A percentile compares a stretch with the other conserved stretches of the same genome.
These are phyloP conservation scores for Stenichneumon culpator DNA, from an alignment of 2,888 invertebrate genomes.

Conservation along the genomic window DNA sequence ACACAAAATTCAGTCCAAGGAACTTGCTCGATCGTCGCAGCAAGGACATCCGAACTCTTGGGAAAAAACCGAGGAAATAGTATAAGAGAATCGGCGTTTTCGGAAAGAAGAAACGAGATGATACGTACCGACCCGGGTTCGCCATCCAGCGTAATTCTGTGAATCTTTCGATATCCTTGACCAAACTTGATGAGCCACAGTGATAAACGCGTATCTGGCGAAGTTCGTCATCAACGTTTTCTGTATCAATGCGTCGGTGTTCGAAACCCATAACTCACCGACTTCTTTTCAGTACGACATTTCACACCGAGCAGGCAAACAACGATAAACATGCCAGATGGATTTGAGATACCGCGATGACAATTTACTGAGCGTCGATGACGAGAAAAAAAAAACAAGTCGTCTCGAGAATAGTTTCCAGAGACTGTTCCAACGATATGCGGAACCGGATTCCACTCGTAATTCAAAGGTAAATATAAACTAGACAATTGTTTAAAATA, in stretches of 20 bases:
- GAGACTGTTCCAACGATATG: no score
- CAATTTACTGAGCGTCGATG: neutral
- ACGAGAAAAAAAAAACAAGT: no score
- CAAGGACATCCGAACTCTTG: conserved; percentile 90
- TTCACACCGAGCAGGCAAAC: neutral
- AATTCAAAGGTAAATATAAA: neutral
- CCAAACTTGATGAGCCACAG: conserved; percentile 92
- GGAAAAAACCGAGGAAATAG: neutral
- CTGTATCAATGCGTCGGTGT: conserved; percentile 88
- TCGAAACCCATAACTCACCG: neutral
- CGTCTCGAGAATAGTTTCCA: no score
- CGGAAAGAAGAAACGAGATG: neutral
- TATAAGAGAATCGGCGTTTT: neutral
- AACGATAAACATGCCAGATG: neutral
- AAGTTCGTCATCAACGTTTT: conserved; percentile 87
- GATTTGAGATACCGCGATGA: neutral
- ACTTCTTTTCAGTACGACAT: neutral
- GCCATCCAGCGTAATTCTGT: conserved; percentile 92
- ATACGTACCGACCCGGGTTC: conserved; percentile 88
- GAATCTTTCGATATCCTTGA: conserved; percentile 95
- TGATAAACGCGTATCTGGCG: conserved; percentile 87
- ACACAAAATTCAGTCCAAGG: conserved; percentile 90
- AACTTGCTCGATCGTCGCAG: conserved; percentile 87
- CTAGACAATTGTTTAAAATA: neutral
- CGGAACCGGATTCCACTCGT: no score